These are phyloP conservation scores for Virgularia gustaviana DNA, from an alignment of 92 coral and sea anemone genomes.

Conservation along the genomic window DNA sequence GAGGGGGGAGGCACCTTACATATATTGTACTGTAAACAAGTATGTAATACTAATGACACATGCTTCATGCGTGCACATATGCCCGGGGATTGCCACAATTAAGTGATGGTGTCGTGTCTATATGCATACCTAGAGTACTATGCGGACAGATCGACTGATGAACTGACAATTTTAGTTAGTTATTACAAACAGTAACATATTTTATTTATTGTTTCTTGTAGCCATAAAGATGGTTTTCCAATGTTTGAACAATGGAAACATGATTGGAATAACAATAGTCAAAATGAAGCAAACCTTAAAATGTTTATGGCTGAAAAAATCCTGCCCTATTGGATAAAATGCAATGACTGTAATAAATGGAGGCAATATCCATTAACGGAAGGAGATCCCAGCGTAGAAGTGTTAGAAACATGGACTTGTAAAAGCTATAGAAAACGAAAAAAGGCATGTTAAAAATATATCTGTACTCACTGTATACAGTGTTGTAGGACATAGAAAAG, in stretches of 20 bases:
- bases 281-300: slow-evolving; percentile 75
- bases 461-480: neutral
- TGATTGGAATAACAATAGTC: slow-evolving; percentile 83
- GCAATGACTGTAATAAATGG: slow-evolving; percentile 77
- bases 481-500: slow-evolving; percentile 36
- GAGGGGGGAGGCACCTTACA: too few relatives aligned
- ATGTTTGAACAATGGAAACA: slow-evolving; percentile 84
- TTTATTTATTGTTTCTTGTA: slow-evolving; percentile 5
- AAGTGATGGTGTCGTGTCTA: neutral
- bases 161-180: too few relatives aligned
- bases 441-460: slow-evolving; percentile 29
- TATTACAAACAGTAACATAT: too few relatives aligned
- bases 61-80: too few relatives aligned
- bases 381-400: slow-evolving; percentile 62
- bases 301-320: slow-evolving; percentile 78
- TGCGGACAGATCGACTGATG: too few relatives aligned
- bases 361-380: slow-evolving; percentile 52
- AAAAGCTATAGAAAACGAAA: slow-evolving; percentile 31
- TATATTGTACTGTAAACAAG: too few relatives aligned
- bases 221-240: slow-evolving; percentile 87
- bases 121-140: neutral
- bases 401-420: slow-evolving; percentile 65
- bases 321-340: slow-evolving; percentile 90
- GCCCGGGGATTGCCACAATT: neutral
- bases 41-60: too few relatives aligned